Evolutionary conservation across 1,140 invertebrate genomes (phyloP), one percentile per base, ranked within the genome.

Genomic region (Calycopis cecrops): DNA sequence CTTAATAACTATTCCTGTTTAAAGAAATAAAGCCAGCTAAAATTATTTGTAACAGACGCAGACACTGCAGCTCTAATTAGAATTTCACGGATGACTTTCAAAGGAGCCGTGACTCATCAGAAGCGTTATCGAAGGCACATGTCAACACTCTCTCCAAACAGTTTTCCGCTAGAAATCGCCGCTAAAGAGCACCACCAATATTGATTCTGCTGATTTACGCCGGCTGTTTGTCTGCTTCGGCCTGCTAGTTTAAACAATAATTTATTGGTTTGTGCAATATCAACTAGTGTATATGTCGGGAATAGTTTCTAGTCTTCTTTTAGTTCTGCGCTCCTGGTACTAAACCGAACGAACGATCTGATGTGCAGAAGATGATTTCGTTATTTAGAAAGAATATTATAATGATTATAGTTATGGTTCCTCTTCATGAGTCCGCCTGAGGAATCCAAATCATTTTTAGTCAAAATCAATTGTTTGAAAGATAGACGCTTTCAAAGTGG

Each of bases 111-210:
- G 40, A 44, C 14, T 44, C 40, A 44, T 28, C 21, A 28, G 21
- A 28, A 3, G 16, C 0, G 12, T 12, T 14, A 44, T 44, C 40
- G 40, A 9, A 44, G 2, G 40, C n/a, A n/a, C 9, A 16, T 6
- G 6, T 6, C 21, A 28, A 28, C 21, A 44, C 40, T 44, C 40
- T 44, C 40, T 44, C 40, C 16, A 44, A 44, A 44, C 40, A 16
- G 40, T 44, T 44, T 16, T 14, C 9, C 14, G 40, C 21, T 28
- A 44, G 40, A 44, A 44, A 44, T 44, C 40, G 40, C 6, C 40
- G 40, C 40, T 44, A 44, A 28, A 44, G 40, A 44, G 40, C 40
- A 14, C 12, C 14, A 44, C 17, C 16, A 44, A 44, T 44, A 44
- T 44, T 44, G 40, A 16, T 16, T 44, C 40, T 16, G 40, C 40